These are phyloP conservation scores for Linyphia triangularis DNA, from an alignment of 2,888 invertebrate species.

Conservation along the genomic window DNA sequence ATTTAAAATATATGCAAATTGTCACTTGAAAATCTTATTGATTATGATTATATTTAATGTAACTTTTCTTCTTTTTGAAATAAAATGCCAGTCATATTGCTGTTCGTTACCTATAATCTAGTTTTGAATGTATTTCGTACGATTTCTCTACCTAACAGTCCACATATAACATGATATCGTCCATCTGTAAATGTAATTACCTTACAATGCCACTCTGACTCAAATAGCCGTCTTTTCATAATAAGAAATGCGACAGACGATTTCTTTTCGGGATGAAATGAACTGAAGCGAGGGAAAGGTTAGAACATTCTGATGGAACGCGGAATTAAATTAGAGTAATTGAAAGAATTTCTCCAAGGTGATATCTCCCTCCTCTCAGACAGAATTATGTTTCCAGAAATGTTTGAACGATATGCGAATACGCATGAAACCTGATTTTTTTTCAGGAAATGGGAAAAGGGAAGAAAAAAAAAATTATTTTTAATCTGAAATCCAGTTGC, in stretches of 20 bases:
- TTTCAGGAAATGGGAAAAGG: constrained; percentile 41
- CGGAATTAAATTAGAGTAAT: constrained; percentile 52
- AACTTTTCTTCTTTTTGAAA: too few relatives aligned
- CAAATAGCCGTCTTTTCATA: not conserved
- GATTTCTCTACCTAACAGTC: too few relatives aligned
- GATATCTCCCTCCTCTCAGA: not conserved
- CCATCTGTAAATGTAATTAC: too few relatives aligned
- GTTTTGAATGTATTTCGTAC: too few relatives aligned
- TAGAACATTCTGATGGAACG: not conserved
- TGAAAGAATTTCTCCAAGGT: constrained; percentile 32
- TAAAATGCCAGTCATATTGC: too few relatives aligned
- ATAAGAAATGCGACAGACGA: constrained; percentile 25
- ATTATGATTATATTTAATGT: too few relatives aligned
- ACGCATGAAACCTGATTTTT: constrained; percentile 48
- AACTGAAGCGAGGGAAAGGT: constrained; percentile 14
- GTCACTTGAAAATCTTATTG: too few relatives aligned
- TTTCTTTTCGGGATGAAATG: constrained; percentile 2
- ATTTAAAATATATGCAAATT: too few relatives aligned
- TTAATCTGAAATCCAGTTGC: constrained; percentile 20
- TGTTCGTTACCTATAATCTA: too few relatives aligned
- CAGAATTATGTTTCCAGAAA: not conserved
- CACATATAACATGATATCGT: too few relatives aligned
- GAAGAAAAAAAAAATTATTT: constrained; percentile 26
- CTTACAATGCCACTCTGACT: too few relatives aligned
- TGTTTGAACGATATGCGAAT: constrained; percentile 23